These are phyloP conservation scores for Pseudorectes ferrugineus DNA, from an alignment of 2,113 vertebrate genomes.

Conservation along the genomic window DNA sequence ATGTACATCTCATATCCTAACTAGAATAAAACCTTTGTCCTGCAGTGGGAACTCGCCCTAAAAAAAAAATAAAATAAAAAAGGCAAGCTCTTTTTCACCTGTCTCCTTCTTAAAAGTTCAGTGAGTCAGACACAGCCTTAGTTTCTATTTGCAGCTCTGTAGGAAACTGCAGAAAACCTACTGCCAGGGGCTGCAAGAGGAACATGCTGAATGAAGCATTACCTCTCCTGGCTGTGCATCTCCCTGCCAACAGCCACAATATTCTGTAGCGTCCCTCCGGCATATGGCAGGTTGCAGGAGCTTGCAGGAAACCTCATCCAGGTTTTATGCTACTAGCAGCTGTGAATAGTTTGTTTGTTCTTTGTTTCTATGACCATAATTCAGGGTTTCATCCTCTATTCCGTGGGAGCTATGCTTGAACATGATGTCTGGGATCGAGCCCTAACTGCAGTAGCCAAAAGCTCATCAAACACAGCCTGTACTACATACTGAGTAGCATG, in stretches of 20 bases:
- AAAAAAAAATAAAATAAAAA: too few relatives aligned
- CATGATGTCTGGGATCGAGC: not conserved
- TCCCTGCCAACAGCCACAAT: not conserved
- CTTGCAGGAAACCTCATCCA: not conserved
- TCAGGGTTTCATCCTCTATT: not conserved
- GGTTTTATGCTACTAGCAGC: not conserved
- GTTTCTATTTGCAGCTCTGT: constrained; percentile 4
- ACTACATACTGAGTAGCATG: not conserved
- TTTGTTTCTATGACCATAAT: not conserved
- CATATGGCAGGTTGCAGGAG: not conserved
- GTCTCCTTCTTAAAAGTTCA: not conserved
- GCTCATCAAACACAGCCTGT: not conserved
- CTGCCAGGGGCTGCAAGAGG: not conserved
- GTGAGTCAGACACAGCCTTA: not conserved
- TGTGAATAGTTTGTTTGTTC: not conserved
- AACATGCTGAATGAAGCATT: not conserved
- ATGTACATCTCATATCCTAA: not conserved
- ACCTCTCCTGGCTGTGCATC: not conserved
- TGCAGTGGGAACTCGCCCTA: not conserved
- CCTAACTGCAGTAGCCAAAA: not conserved
- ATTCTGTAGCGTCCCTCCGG: not conserved
- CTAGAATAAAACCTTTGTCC: not conserved
- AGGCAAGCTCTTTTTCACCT: not conserved
- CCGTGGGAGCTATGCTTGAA: not conserved
- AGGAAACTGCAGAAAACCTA: constrained; percentile 15